phyloP scores from a whole-genome alignment of 2,797 vertebrate species.

The Myotis findleyi region DNA sequence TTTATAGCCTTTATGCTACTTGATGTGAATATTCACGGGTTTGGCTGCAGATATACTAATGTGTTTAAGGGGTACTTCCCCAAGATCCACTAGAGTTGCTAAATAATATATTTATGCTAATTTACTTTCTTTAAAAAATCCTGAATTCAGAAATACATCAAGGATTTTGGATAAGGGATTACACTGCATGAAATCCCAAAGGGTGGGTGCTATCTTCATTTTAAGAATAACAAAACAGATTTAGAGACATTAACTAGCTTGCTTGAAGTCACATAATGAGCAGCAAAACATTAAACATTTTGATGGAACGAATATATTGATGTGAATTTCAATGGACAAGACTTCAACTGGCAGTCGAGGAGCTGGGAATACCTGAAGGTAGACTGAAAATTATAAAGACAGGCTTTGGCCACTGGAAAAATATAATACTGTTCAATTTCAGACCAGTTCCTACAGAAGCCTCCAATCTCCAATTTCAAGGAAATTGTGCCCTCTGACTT shows the following conservation, averaged over 20 bases:
- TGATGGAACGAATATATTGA: neutral
- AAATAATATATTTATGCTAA: neutral
- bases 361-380: neutral
- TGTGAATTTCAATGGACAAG: neutral
- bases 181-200: neutral
- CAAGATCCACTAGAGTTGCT: neutral
- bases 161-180: constrained; percentile 51
- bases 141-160: neutral
- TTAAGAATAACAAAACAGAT: constrained; percentile 41
- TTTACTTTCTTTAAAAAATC: constrained; percentile 33
- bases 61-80: constrained; percentile 26
- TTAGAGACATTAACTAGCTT: constrained; percentile 43
- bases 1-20: constrained; percentile 61
- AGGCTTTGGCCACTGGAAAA: neutral
- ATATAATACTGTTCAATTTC: constrained; percentile 6
- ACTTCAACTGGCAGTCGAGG: neutral
- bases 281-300: neutral
- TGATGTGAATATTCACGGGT: constrained; percentile 66
- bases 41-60: constrained; percentile 58
- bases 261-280: neutral
- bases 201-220: constrained; percentile 11
- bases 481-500: constrained; percentile 60
- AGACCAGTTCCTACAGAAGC: neutral
- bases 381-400: neutral
- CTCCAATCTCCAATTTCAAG: constrained; percentile 62